These are phyloP conservation scores for Phymanthus crucifer DNA, from an alignment of 92 coral and sea anemone genomes.

Conservation along the genomic window DNA sequence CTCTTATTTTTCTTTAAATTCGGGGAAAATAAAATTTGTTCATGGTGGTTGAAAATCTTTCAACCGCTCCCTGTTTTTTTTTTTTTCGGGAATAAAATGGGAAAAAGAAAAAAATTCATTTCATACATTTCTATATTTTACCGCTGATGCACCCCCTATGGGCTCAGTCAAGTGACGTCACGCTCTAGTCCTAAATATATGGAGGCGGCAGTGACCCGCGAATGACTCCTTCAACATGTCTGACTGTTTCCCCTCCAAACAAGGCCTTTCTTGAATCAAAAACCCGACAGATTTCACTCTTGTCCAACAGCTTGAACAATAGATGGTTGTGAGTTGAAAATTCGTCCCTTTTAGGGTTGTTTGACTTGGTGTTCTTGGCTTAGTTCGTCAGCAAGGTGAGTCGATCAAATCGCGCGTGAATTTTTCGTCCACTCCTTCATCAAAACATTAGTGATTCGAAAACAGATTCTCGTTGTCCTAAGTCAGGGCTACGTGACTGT, in stretches of 20 bases:
- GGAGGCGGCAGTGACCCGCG: conserved; percentile 12
- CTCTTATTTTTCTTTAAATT: too few species aligned
- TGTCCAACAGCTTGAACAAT: neutral
- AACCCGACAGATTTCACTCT: neutral
- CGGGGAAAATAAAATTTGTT: too few species aligned
- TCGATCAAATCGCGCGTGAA: neutral
- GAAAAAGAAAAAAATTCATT: too few species aligned
- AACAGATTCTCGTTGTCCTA: neutral
- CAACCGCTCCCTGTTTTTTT: too few species aligned
- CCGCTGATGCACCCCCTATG: conserved; percentile 5
- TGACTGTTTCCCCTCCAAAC: neutral
- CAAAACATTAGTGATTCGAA: neutral
- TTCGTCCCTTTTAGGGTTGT: neutral
- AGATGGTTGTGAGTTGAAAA: conserved; percentile 9
- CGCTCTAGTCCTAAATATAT: neutral
- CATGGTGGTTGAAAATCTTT: too few species aligned
- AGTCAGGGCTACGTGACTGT: neutral
- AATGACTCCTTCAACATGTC: conserved; percentile 9
- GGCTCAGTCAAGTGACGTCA: conserved; percentile 6
- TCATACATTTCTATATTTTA: neutral
- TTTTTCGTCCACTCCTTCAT: neutral
- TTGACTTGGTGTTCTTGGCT: neutral
- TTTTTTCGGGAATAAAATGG: neutral
- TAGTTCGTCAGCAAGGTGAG: conserved; percentile 18
- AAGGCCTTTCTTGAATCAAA: conserved; percentile 9